A percentile compares a stretch with the other conserved stretches of the same genome.
Conservation (phyloP, 2,888 invertebrate species). For the Macrostomum cliftonense region DNA sequence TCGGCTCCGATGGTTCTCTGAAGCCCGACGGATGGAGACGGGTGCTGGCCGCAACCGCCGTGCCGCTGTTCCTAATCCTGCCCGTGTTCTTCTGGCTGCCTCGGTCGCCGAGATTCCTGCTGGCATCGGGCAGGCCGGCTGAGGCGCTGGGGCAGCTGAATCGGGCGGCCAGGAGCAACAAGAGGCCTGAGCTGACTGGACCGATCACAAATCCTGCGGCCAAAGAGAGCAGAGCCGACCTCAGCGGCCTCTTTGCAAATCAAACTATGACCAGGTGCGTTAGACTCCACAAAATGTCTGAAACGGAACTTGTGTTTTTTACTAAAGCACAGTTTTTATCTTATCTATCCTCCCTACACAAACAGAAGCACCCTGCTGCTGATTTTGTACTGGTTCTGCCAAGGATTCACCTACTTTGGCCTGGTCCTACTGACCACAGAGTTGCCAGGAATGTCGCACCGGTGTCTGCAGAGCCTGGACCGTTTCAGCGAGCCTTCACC, state of each 20-base stretch:
- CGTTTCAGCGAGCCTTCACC: too few relatives aligned
- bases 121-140: conserved; percentile 65
- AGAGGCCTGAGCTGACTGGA: conserved; percentile 67
- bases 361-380: neutral
- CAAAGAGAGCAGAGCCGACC: too few relatives aligned
- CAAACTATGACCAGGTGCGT: too few relatives aligned
- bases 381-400: conserved; percentile 54
- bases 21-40: conserved; percentile 75
- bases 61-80: conserved; percentile 60
- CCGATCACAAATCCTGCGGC: too few relatives aligned
- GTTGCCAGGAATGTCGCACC: conserved; percentile 31
- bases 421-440: conserved; percentile 83
- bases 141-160: conserved; percentile 64
- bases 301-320: too few relatives aligned
- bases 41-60: conserved; percentile 70
- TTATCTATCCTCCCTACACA: too few relatives aligned
- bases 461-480: neutral
- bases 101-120: conserved; percentile 71
- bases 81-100: conserved; percentile 60
- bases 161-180: conserved; percentile 68
- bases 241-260: too few relatives aligned
- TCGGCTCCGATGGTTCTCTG: conserved; percentile 70
- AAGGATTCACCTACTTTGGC: conserved; percentile 85
- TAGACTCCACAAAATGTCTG: too few relatives aligned
- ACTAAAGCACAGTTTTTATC: too few relatives aligned